These are phyloP conservation scores for Tipula confusa DNA, from an alignment of 2,888 invertebrate species.

Conservation along the genomic window DNA sequence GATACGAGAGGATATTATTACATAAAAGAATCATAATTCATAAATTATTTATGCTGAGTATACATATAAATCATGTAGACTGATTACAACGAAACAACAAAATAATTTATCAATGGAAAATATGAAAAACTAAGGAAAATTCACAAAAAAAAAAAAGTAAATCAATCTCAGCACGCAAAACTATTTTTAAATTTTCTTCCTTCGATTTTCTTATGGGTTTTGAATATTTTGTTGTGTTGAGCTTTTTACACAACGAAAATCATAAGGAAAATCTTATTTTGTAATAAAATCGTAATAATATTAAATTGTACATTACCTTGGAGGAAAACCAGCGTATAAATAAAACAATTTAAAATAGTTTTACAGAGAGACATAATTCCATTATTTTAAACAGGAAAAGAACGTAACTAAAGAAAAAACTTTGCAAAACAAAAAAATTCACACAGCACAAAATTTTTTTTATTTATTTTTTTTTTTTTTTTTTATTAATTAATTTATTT, in stretches of 20 bases:
- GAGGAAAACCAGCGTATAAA: neutral
- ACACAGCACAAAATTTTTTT: neutral
- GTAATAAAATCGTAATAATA: neutral
- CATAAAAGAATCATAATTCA: neutral
- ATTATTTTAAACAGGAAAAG: neutral
- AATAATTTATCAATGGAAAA: neutral
- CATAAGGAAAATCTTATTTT: neutral
- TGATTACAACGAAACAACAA: too few species aligned
- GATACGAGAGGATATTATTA: neutral
- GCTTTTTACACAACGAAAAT: neutral
- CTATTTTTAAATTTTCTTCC: neutral
- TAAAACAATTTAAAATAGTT: slow-evolving; percentile 21
- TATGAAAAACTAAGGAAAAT: neutral
- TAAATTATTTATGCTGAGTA: neutral
- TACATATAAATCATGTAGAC: neutral
- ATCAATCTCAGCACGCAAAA: slow-evolving; percentile 12
- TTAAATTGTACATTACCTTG: slow-evolving; percentile 14
- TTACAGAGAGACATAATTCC: slow-evolving; percentile 30
- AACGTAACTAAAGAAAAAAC: neutral
- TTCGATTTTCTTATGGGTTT: neutral
- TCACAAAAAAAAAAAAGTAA: neutral
- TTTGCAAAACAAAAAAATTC: neutral
- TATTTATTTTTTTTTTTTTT: neutral
- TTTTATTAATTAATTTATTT: neutral
- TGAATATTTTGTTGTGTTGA: neutral